Base-by-base conservation (phyloP, 2,113 vertebrate species). In the Varanus salvator region DNA sequence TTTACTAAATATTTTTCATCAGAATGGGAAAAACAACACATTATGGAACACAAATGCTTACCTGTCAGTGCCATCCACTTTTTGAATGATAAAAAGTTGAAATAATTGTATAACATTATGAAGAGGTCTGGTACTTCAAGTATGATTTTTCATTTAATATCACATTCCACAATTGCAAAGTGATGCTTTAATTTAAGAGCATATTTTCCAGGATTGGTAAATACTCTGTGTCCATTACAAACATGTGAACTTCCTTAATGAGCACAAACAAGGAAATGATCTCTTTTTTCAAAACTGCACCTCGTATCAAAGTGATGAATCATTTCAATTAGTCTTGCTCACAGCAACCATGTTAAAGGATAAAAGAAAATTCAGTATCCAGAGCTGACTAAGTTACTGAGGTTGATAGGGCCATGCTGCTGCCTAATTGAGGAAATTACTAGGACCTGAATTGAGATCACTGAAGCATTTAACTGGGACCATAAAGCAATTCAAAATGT, bases 61-160 rank as follows among this genome's bases (percentile, higher is more conserved):
- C 84, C 60, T 4, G 50, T 87, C 34, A 84, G 34, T 8, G 17
- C 38, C 52, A 54, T 87, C 78, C 44, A 4, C 2, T 74, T 90
- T 52, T 82, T 78, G 80, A 88, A 86, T n/a, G 78, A 81, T n/a
- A 52, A 85, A 78, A 89, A 27, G 29, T 74, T 21, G 29, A 80
- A 80, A 60, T 52, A 74, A 85, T 34, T 87, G 86, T 66, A n/a
- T 21, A 80, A 23, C 15, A 25, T 60, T 69, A 8, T 77, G 50
- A 77, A 78, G 80, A n/a, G 34, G 81, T 54, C 6, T 78, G 50
- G 31, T 75, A 75, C 31, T 48, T 82, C 48, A 31, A 86, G 60
- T 6, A 81, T 38, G 8, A 50, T 52, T 78, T 81, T 75, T 76
- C 77, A 89, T 86, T 75, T 27, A 74, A 21, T 64, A 25, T 81